phyloP scores from a whole-genome alignment of 2,113 vertebrate genomes.

The Muscicapa adusta region DNA sequence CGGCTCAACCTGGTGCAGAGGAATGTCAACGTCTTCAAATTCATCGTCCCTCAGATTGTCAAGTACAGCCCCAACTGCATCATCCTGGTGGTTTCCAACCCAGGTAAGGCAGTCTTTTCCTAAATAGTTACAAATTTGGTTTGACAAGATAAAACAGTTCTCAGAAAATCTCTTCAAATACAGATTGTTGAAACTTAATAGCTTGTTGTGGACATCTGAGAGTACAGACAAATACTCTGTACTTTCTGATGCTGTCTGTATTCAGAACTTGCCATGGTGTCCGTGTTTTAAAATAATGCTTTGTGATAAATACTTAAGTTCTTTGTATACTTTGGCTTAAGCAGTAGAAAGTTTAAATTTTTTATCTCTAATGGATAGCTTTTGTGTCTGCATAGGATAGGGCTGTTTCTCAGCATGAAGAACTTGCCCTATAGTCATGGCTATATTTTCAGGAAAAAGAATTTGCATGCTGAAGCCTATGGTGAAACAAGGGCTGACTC shows the following conservation, averaged over 20 bases:
- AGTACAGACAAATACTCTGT: background rate
- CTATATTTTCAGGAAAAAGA: background rate
- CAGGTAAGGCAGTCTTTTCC: conserved; percentile 70
- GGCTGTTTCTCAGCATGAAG: background rate
- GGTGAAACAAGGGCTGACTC: background rate
- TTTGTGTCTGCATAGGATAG: background rate
- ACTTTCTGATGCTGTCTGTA: background rate
- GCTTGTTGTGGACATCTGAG: background rate
- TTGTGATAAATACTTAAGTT: background rate
- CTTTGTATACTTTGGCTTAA: background rate
- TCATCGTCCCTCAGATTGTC: conserved; percentile 91
- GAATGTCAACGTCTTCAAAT: conserved; percentile 94
- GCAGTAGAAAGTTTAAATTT: background rate
- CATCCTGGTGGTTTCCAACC: conserved; percentile 95
- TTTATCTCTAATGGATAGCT: background rate
- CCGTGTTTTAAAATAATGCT: background rate
- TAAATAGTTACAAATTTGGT: rapidly evolving
- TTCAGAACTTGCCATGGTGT: background rate
- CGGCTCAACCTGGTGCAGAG: conserved; percentile 95
- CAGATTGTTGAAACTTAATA: background rate
- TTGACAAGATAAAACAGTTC: background rate
- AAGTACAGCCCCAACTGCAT: conserved; percentile 93
- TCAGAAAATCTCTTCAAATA: background rate
- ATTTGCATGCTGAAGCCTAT: background rate
- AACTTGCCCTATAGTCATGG: background rate